phyloP scores from a whole-genome alignment of 2,113 vertebrate genomes.

The Hydrolagus affinis region DNA sequence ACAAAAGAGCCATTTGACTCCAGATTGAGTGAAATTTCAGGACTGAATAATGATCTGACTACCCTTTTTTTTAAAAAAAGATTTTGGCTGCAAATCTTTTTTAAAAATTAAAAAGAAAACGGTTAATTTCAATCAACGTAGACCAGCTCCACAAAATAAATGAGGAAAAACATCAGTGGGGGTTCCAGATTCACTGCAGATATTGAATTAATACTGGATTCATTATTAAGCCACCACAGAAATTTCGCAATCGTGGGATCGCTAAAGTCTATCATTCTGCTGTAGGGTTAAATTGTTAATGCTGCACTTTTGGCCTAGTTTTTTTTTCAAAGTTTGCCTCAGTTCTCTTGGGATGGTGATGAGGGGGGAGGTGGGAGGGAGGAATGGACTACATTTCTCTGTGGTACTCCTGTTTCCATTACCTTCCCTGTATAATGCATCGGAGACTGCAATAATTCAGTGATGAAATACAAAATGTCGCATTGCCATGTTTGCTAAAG shows the following conservation, averaged over 20 bases:
- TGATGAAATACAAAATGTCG: constrained; percentile 85
- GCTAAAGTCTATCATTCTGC: constrained; percentile 35
- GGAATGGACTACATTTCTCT: constrained; percentile 81
- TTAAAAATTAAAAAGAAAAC: too few relatives aligned
- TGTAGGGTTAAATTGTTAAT: constrained; percentile 73
- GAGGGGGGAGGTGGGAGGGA: constrained; percentile 46
- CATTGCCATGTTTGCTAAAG: constrained; percentile 75
- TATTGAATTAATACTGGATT: constrained; percentile 29
- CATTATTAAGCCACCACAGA: constrained; percentile 24
- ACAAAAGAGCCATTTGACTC: background rate
- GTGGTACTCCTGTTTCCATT: constrained; percentile 73
- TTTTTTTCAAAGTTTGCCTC: constrained; percentile 69
- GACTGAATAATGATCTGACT: background rate
- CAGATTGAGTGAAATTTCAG: background rate
- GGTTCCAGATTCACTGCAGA: background rate
- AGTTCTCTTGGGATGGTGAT: constrained; percentile 46
- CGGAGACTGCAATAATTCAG: constrained; percentile 81
- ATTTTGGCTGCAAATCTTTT: background rate
- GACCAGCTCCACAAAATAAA: background rate
- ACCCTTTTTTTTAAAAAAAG: too few relatives aligned
- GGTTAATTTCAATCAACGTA: background rate
- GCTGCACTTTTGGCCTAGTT: constrained; percentile 63
- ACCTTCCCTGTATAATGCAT: constrained; percentile 73
- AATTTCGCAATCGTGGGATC: constrained; percentile 17
- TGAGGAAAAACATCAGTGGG: background rate